These are phyloP conservation scores for Folsomia candida DNA, from an alignment of 2,888 invertebrate species.

Conservation along the genomic window DNA sequence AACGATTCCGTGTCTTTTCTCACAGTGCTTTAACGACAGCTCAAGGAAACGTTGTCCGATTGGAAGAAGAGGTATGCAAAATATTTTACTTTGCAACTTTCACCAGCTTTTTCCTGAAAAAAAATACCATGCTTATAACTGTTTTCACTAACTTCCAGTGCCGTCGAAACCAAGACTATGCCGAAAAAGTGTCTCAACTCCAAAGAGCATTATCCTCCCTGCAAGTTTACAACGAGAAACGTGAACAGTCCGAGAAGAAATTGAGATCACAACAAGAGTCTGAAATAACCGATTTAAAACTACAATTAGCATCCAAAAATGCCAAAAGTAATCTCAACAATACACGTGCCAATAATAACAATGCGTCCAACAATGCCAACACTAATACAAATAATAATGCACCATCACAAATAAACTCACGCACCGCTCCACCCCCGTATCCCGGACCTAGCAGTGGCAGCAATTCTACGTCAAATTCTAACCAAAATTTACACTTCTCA, in stretches of 20 bases:
- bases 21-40: constrained; percentile 86
- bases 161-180: constrained; percentile 79
- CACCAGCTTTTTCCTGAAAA: neutral
- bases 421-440: constrained; percentile 46
- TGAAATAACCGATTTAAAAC: constrained; percentile 68
- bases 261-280: constrained; percentile 79
- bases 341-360: constrained; percentile 5
- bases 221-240: constrained; percentile 77
- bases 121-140: neutral
- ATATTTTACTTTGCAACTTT: neutral
- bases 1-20: too few relatives aligned
- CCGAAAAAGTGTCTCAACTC: constrained; percentile 78
- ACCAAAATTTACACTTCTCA: neutral
- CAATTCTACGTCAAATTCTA: neutral
- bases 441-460: constrained; percentile 32
- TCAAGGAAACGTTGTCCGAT: constrained; percentile 78
- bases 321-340: constrained; percentile 43
- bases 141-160: constrained; percentile 64
- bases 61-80: constrained; percentile 76
- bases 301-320: constrained; percentile 55
- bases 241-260: constrained; percentile 81
- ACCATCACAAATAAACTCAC: constrained; percentile 44
- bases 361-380: constrained; percentile 21
- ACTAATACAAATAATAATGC: constrained; percentile 51
- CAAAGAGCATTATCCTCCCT: constrained; percentile 77